Percentiles rank a stretch among this genome's conserved stretches.
These are phyloP conservation scores for Pterocles orientalis DNA, from an alignment of 2,113 vertebrate genomes.

Conservation along the genomic window DNA sequence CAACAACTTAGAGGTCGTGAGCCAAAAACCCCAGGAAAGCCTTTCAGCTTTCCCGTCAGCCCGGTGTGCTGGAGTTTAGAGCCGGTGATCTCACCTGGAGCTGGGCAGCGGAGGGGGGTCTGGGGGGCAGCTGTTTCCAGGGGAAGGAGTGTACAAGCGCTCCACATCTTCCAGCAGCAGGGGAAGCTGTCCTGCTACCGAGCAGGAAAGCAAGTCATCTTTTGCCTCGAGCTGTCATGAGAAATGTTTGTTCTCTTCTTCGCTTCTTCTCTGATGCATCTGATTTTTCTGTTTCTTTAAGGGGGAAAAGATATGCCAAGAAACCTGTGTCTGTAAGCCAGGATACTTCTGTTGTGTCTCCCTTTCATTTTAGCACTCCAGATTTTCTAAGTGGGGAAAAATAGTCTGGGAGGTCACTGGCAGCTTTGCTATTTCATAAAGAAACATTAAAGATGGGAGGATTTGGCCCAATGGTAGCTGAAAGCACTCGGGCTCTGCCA, in stretches of 20 bases:
- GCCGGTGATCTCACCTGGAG: slow-evolving; percentile 52
- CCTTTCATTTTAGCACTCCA: not conserved
- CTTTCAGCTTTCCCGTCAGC: slow-evolving; percentile 55
- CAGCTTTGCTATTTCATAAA: not conserved
- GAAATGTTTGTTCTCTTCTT: not conserved
- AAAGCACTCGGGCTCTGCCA: not conserved
- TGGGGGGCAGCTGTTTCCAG: not conserved
- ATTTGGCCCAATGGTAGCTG: not conserved
- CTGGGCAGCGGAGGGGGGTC: not conserved
- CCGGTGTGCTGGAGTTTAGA: not conserved
- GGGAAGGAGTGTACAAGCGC: not conserved
- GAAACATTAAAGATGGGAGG: slow-evolving; percentile 2
- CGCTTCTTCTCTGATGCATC: not conserved
- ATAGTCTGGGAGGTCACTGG: not conserved
- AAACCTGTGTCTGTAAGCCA: not conserved
- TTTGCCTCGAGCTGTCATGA: not conserved
- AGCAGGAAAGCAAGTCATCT: not conserved
- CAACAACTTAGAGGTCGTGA: slow-evolving; percentile 35
- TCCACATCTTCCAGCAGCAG: not conserved
- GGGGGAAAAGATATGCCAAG: not conserved
- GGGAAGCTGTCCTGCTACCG: not conserved
- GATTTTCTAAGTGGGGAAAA: not conserved
- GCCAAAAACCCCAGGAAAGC: slow-evolving; percentile 54
- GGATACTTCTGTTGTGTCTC: not conserved
- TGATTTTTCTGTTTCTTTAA: not conserved